Percentiles rank a stretch among this genome's conserved stretches.
Conservation (phyloP, 2,888 invertebrate species). For the Patella caerulea region DNA sequence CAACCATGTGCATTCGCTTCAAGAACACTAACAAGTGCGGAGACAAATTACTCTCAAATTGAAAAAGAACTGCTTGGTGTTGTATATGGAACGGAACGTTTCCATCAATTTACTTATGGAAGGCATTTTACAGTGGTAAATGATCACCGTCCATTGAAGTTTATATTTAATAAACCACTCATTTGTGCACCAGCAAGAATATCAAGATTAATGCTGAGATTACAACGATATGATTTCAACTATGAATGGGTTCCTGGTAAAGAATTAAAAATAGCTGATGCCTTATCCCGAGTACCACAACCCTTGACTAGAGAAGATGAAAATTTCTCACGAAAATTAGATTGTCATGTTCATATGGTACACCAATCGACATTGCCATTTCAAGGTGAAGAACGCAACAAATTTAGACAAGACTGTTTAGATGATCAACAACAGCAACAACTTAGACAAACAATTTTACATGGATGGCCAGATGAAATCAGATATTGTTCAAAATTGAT, state of each 20-base stretch:
- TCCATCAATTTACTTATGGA: conserved; percentile 8
- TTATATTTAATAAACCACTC: background rate
- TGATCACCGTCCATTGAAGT: conserved; percentile 16
- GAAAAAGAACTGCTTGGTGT: conserved; percentile 6
- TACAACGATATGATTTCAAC: conserved; percentile 5
- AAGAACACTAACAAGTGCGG: background rate
- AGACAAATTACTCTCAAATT: conserved; percentile 10
- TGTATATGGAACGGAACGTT: conserved; percentile 10
- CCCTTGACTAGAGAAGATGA: background rate
- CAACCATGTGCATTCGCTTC: background rate
- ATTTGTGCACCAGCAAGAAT: background rate
- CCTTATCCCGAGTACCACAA: background rate
- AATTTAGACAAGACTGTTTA: background rate
- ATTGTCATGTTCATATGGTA: background rate
- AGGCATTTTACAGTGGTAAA: conserved; percentile 4
- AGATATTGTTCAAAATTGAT: background rate
- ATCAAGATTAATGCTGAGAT: conserved; percentile 9
- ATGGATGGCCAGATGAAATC: background rate
- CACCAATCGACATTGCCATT: background rate
- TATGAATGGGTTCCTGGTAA: conserved; percentile 15
- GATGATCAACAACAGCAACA: background rate
- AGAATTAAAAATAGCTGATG: background rate
- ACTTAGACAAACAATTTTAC: background rate
- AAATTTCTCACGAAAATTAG: background rate
- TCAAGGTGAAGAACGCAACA: background rate